Evolutionary conservation across 35 echinoderm and acorn worm genomes (phyloP).

Genomic region (Strongylocentrotus purpuratus): DNA sequence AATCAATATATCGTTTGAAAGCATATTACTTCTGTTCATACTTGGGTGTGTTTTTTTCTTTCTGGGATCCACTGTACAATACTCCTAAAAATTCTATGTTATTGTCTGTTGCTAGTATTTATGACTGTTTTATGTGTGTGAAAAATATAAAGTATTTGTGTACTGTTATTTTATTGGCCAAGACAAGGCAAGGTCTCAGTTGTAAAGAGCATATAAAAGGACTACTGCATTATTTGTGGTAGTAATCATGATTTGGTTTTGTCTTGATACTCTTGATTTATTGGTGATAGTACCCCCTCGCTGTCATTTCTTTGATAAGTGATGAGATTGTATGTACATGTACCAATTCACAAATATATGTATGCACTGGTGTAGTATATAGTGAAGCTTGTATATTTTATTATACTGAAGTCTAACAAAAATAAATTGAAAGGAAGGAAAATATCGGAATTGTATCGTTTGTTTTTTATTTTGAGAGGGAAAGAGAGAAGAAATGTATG

Average conservation of each 20-base stretch:
- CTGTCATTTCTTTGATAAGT: background rate
- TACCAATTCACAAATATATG: conserved; percentile 49
- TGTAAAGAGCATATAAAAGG: background rate
- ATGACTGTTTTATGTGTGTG: conserved; percentile 17
- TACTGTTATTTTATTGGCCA: background rate
- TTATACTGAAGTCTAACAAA: conserved; percentile 56
- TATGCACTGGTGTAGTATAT: conserved; percentile 47
- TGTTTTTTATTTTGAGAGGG: too few species aligned
- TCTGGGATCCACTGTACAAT: too few species aligned
- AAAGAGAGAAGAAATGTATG: too few species aligned
- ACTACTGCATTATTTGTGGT: background rate
- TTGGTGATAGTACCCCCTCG: background rate
- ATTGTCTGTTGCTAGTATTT: background rate
- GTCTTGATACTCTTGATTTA: background rate
- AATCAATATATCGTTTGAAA: too few species aligned
- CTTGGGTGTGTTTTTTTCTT: too few species aligned
- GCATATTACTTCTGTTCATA: too few species aligned
- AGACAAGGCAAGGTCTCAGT: background rate
- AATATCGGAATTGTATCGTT: background rate
- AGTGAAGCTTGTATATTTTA: conserved; percentile 58
- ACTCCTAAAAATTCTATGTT: background rate
- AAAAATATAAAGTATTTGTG: background rate
- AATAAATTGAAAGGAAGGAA: conserved; percentile 26
- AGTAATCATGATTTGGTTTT: background rate
- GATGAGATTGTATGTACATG: conserved; percentile 1